phyloP scores from a whole-genome alignment of 2,113 vertebrate species.

The Meleagris gallopavo region DNA sequence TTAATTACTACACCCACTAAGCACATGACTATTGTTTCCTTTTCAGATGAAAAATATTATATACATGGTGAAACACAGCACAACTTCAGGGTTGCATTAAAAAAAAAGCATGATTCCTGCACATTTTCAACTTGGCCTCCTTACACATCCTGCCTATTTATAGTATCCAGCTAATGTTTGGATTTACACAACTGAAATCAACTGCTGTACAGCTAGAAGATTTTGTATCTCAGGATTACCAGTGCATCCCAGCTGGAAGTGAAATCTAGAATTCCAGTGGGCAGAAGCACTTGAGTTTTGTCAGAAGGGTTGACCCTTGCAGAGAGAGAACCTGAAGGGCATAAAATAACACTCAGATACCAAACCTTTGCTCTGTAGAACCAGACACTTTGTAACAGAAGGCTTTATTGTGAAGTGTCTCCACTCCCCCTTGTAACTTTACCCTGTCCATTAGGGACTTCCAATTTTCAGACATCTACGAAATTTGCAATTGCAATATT shows the following conservation, averaged over 20 bases:
- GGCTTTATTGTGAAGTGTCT: background rate
- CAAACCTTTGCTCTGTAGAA: background rate
- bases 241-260: background rate
- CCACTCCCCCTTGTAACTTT: background rate
- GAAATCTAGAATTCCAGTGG: background rate
- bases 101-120: constrained; percentile 41
- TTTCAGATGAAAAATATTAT: constrained; percentile 26
- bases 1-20: constrained; percentile 24
- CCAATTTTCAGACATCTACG: background rate
- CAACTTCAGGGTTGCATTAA: background rate
- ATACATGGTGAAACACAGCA: background rate
- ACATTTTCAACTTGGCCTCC: constrained; percentile 59
- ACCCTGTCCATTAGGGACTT: background rate
- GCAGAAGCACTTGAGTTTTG: background rate
- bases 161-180: constrained; percentile 38
- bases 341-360: background rate
- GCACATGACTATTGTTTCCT: background rate
- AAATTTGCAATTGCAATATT: background rate
- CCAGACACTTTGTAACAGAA: background rate
- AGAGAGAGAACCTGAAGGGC: background rate
- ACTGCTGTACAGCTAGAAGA: constrained; percentile 4
- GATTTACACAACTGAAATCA: constrained; percentile 48
- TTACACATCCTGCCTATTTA: constrained; percentile 63
- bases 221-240: constrained; percentile 22
- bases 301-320: background rate